Evolutionary conservation across 2,888 invertebrate species (phyloP).

Genomic region (Bembecia ichneumoniformis): DNA sequence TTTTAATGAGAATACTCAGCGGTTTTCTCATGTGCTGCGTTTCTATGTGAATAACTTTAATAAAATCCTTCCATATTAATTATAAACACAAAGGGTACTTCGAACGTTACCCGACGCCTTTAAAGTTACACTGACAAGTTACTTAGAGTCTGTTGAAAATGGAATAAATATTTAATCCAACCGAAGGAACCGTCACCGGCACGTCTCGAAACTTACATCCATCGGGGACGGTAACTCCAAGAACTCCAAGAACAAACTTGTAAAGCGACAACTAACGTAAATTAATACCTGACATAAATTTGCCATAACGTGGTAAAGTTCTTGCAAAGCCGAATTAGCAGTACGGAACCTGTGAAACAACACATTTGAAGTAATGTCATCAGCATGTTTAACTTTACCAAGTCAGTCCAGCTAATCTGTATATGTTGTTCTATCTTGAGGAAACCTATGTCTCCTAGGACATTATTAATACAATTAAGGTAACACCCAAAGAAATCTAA

Average conservation of each 20-base stretch:
- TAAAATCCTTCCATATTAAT: constrained; percentile 5
- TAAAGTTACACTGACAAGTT: constrained; percentile 26
- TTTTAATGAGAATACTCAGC: too few species aligned
- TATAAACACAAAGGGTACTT: constrained; percentile 11
- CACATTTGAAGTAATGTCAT: too few species aligned
- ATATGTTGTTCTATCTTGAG: too few species aligned
- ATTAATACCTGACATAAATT: constrained; percentile 73
- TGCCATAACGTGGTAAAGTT: constrained; percentile 48
- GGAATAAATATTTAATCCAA: constrained; percentile 58
- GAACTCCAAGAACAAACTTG: constrained; percentile 37
- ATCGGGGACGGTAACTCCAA: constrained; percentile 15
- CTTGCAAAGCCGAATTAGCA: not conserved
- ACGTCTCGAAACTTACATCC: constrained; percentile 36
- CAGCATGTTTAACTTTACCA: too few species aligned
- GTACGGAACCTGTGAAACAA: not conserved
- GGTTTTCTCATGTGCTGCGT: too few species aligned
- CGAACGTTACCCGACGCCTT: constrained; percentile 10
- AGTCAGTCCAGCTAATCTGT: too few species aligned
- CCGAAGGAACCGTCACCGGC: constrained; percentile 46
- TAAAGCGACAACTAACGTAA: constrained; percentile 58
- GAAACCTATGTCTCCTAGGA: too few species aligned
- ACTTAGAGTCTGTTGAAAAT: constrained; percentile 30
- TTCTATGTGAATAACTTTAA: too few species aligned
- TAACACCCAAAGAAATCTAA: too few species aligned
- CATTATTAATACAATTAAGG: too few species aligned